A percentile compares a stretch with the other conserved stretches of the same genome.
Evolutionary conservation across 1,140 invertebrate genomes (phyloP).

Genomic region (Pseudomyrmex concolor): DNA sequence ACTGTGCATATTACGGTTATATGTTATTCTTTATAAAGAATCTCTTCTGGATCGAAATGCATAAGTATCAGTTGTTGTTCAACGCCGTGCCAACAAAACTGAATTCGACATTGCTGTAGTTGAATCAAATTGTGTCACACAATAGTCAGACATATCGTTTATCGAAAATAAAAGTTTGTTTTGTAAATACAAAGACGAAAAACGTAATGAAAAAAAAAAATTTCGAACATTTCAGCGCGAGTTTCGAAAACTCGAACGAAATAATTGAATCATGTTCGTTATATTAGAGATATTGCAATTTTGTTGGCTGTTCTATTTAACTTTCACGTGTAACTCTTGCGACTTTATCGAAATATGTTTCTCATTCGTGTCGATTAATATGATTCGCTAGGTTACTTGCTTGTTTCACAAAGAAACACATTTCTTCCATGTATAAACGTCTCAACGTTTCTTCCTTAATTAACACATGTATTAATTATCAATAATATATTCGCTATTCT

Average conservation of each 20-base stretch:
- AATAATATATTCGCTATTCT: slow-evolving; percentile 10
- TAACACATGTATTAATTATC: not conserved
- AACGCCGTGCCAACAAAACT: slow-evolving; percentile 64
- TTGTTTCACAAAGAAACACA: too few relatives aligned
- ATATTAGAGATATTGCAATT: too few relatives aligned
- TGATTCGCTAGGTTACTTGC: not conserved
- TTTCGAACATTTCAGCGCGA: not conserved
- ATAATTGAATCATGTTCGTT: slow-evolving; percentile 18
- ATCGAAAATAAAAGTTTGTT: slow-evolving; percentile 1
- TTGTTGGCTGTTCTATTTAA: too few relatives aligned
- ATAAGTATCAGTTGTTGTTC: slow-evolving; percentile 47
- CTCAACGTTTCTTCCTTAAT: slow-evolving; percentile 9
- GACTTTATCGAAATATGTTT: not conserved
- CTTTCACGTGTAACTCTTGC: too few relatives aligned
- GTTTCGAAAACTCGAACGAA: not conserved
- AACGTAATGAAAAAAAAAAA: not conserved
- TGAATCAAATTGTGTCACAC: slow-evolving; percentile 49
- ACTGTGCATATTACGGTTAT: not conserved
- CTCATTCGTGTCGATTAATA: not conserved
- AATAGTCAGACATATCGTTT: not conserved
- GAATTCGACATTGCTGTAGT: slow-evolving; percentile 14
- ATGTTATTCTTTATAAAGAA: slow-evolving; percentile 13
- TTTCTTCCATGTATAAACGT: not conserved
- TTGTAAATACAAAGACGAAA: slow-evolving; percentile 54
- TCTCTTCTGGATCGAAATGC: slow-evolving; percentile 45